Base-by-base conservation (phyloP, 2,797 vertebrate species). In the Pempheris klunzingeri region DNA sequence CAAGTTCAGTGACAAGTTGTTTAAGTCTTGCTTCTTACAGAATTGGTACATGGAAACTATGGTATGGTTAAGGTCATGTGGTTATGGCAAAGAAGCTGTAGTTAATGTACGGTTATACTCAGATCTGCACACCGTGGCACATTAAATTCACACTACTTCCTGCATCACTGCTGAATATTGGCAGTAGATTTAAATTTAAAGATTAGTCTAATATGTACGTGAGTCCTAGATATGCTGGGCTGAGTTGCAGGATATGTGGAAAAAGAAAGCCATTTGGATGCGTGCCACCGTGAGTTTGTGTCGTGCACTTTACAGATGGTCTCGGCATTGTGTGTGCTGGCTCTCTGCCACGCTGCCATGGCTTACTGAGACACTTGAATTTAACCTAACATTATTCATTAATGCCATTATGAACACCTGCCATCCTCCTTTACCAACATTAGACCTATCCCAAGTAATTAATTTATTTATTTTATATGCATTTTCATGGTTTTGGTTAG, bases 261-360 rank as follows among this genome's bases (percentile, higher is more conserved):
- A 22, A 34, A 28, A 46, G 4, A 62, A 12, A 60, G 4, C 6
- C 58, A 28, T 18, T 49, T 4, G 4, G 12, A 14, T 47, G n/a
- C 12, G 46, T 11, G 14, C 46, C 47, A 39, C n/a, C 32, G 32
- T 47, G 36, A 26, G 7, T 50, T 22, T 41, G 57, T 34, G 44
- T 26, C 53, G 38, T 62, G 58, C n/a, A 43, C 58, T 50, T 44
- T 55, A 6, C 26, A 55, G 34, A 28, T 64, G 46, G 46, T 22
- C 20, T n/a, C 22, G 20, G 20, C 11, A 0, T 47, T 12, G 46
- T 11, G 10, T n/a, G 10, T 3, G 20, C 20, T 32, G 30, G 30
- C 30, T 32, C 30, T 32, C 6, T 15, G 13, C 12, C 38, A 39
- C 38, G 14, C 13, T 39, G 13, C 1, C 38, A 15, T 15, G 38